These are phyloP conservation scores for Aix galericulata DNA, from an alignment of 2,113 vertebrate species.

Conservation along the genomic window DNA sequence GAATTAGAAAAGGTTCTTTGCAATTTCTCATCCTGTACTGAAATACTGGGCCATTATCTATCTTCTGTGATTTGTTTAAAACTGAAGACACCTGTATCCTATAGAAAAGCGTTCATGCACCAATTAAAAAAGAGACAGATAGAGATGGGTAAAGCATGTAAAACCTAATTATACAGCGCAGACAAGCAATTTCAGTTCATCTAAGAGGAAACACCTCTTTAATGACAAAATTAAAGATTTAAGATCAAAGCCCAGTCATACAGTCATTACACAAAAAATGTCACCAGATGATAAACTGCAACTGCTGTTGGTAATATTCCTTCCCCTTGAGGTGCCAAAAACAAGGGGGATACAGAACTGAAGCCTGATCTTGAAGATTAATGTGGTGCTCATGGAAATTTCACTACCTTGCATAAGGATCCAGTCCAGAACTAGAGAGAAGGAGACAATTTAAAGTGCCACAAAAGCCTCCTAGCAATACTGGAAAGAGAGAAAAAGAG, in stretches of 20 bases:
- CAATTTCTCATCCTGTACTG: conserved; percentile 4
- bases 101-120: conserved; percentile 28
- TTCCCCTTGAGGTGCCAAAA: not conserved
- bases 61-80: not conserved
- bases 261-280: not conserved
- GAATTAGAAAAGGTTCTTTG: not conserved
- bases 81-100: conserved; percentile 50
- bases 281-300: not conserved
- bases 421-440: not conserved
- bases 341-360: not conserved
- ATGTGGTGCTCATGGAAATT: not conserved
- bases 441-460: not conserved
- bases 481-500: not conserved
- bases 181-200: conserved; percentile 53
- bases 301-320: not conserved
- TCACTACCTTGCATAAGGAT: not conserved
- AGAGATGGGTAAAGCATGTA: conserved; percentile 6
- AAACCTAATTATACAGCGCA: conserved; percentile 44
- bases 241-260: not conserved
- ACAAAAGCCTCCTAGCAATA: not conserved
- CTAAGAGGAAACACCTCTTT: conserved; percentile 44
- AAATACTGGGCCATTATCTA: conserved; percentile 43
- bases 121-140: conserved; percentile 50
- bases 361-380: not conserved
- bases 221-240: conserved; percentile 49